These are phyloP conservation scores for Teleogryllus occipitalis DNA, from an alignment of 1,140 invertebrate genomes.

Conservation along the genomic window DNA sequence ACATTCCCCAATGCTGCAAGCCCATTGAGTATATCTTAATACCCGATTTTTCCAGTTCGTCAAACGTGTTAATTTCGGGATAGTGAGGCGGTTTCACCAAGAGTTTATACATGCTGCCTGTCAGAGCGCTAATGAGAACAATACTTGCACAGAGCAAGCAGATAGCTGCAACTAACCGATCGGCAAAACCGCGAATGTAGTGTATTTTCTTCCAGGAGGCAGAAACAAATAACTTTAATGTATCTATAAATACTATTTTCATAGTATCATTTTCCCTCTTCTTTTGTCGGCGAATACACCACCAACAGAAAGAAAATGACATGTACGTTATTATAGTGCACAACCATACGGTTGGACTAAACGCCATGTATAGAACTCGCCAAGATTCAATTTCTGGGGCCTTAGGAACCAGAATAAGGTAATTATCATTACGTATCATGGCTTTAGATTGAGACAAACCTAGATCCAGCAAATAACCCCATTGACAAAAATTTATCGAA, in stretches of 20 bases:
- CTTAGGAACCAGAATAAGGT: neutral
- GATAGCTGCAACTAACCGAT: neutral
- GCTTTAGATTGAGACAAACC: neutral
- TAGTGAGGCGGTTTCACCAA: neutral
- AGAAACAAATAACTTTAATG: neutral
- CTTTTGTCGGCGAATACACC: neutral
- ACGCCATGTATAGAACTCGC: neutral
- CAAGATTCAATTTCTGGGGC: neutral
- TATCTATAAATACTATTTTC: neutral
- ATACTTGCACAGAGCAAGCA: neutral
- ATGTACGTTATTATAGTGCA: neutral
- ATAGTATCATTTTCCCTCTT: neutral
- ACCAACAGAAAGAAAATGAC: neutral
- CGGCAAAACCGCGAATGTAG: neutral
- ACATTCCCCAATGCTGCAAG: neutral
- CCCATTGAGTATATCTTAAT: neutral
- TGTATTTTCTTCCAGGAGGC: neutral
- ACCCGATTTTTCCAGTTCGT: neutral
- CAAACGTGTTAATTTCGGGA: neutral
- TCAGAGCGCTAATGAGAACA: neutral
- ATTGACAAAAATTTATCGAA: neutral
- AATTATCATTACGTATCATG: neutral
- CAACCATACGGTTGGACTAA: neutral
- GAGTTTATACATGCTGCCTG: neutral
- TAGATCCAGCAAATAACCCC: neutral